phyloP scores from a whole-genome alignment of 2,797 vertebrate species.

The Diplodus puntazzo region DNA sequence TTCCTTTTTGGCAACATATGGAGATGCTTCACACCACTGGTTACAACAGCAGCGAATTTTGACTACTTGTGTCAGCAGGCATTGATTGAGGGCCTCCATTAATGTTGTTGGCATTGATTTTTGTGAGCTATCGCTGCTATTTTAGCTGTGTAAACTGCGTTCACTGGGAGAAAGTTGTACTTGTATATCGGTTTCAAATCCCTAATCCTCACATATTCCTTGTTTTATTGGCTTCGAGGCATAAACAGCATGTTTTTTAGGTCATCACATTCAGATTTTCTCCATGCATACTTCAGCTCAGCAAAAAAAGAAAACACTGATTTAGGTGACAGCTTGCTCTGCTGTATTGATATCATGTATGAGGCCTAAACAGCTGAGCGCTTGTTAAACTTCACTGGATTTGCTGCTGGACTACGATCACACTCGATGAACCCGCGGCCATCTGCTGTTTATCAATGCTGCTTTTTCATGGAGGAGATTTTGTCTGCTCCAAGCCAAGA shows the following conservation, averaged over 20 bases:
- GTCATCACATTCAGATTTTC: neutral
- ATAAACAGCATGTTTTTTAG: neutral
- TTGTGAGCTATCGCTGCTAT: neutral
- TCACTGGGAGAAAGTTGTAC: neutral
- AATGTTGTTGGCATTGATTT: slow-evolving; percentile 3
- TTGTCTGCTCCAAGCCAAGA: neutral
- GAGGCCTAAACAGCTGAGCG: slow-evolving; percentile 12
- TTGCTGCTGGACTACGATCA: slow-evolving; percentile 10
- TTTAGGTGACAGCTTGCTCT: neutral
- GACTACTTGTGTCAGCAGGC: neutral
- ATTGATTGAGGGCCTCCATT: neutral
- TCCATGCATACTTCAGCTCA: neutral
- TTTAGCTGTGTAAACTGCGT: neutral
- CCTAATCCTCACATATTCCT: neutral
- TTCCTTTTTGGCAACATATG: slow-evolving; percentile 9
- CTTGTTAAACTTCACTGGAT: slow-evolving; percentile 11
- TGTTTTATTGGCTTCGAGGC: neutral
- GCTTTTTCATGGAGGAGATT: slow-evolving; percentile 7
- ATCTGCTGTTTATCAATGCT: slow-evolving; percentile 40
- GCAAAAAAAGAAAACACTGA: neutral
- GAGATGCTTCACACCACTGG: slow-evolving; percentile 12
- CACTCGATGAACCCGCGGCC: slow-evolving; percentile 15
- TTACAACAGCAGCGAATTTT: neutral
- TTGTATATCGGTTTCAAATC: neutral
- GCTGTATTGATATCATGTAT: slow-evolving; percentile 21